phyloP scores from a whole-genome alignment of 2,797 vertebrate genomes.

The Protosalanx chinensis region DNA sequence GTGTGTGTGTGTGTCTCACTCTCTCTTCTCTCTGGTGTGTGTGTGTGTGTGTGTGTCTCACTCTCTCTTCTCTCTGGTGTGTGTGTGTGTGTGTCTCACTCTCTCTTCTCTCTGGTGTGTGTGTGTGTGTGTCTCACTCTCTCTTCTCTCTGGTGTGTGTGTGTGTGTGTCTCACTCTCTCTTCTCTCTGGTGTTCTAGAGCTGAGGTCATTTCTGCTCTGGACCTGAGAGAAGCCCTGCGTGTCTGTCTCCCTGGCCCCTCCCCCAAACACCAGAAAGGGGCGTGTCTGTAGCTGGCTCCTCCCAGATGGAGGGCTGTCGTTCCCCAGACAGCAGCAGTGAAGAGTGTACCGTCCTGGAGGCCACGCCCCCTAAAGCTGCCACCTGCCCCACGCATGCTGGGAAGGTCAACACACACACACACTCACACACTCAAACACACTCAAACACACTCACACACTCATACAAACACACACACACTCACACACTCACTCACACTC shows the following conservation, averaged over 20 bases:
- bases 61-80: no score
- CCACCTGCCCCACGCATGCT: constrained; percentile 85
- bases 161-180: neutral
- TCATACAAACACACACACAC: no score
- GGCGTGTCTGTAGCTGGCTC: constrained; percentile 67
- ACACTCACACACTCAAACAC: constrained; percentile 8
- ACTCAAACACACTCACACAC: constrained; percentile 12
- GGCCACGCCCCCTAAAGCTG: constrained; percentile 84
- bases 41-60: neutral
- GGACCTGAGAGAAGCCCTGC: neutral
- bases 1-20: neutral
- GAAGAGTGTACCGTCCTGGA: constrained; percentile 96
- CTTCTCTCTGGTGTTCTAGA: neutral
- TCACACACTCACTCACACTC: no score
- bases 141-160: no score
- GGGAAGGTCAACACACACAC: constrained; percentile 78
- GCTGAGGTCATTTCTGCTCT: neutral
- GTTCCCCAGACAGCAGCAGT: constrained; percentile 89
- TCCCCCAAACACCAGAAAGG: constrained; percentile 78
- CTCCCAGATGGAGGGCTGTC: constrained; percentile 73
- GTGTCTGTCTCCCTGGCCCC: constrained; percentile 59
- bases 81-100: constrained; percentile 1
- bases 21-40: neutral
- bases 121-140: constrained; percentile 1
- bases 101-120: neutral